Evolutionary conservation across 2,888 invertebrate species (phyloP).

Genomic region (Troides oblongomaculatus): DNA sequence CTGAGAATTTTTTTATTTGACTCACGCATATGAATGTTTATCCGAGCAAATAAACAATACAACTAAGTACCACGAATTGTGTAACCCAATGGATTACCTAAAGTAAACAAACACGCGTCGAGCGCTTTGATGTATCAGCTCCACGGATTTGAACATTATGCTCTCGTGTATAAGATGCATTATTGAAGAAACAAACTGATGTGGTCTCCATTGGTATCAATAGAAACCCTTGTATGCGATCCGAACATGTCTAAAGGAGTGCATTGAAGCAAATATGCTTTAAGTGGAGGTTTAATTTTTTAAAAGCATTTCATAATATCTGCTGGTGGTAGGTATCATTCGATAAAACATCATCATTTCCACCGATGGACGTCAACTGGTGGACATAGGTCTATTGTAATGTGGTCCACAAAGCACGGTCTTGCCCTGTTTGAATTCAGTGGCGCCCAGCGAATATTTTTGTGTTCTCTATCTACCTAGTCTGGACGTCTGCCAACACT

Average conservation of each 20-base stretch:
- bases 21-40: slow-evolving; percentile 42
- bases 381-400: too few species aligned
- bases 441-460: too few species aligned
- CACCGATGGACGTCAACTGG: too few species aligned
- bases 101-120: slow-evolving; percentile 42
- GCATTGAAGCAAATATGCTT: slow-evolving; percentile 8
- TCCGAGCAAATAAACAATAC: slow-evolving; percentile 45
- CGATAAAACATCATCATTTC: too few species aligned
- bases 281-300: slow-evolving; percentile 8
- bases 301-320: too few species aligned
- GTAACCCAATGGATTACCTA: slow-evolving; percentile 44
- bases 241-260: slow-evolving; percentile 52
- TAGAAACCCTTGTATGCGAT: slow-evolving; percentile 64
- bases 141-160: slow-evolving; percentile 25
- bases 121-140: slow-evolving; percentile 30
- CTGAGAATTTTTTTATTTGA: slow-evolving; percentile 24
- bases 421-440: too few species aligned
- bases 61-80: slow-evolving; percentile 41
- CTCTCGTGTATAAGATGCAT: slow-evolving; percentile 8
- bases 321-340: too few species aligned
- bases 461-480: too few species aligned
- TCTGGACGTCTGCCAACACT: too few species aligned
- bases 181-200: slow-evolving; percentile 3
- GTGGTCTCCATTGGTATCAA: slow-evolving; percentile 46
- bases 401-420: too few species aligned